Base-by-base conservation (phyloP, 2,113 vertebrate genomes). In the Melanostigma gelatinosum region DNA sequence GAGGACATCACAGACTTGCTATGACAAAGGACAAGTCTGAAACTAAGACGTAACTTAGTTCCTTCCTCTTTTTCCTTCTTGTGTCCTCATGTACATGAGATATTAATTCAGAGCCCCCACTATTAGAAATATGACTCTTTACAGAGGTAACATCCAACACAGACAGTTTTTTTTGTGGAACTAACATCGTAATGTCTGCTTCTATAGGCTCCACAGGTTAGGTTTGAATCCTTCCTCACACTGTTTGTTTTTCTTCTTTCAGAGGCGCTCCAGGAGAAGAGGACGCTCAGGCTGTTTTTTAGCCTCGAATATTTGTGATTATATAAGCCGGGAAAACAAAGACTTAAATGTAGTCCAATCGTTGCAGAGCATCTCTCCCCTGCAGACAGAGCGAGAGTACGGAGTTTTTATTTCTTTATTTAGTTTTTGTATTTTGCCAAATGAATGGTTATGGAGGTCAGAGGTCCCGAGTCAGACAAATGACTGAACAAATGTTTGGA, bases 321-420 rank as follows among this genome's bases (percentile, higher is more conserved):
- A 82, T 89, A 67, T 82, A 89, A 91, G 86, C 46, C 76, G 77
- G 65, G 76, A 78, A 86, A 83, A 78, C 58, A 77, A 84, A 90
- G 70, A 80, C 36, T 79, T 65, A 79, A 86, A 75, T 64, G 58
- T 24, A 64, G 75, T 75, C 66, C 69, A 76, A 52, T 77, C 76
- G 52, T 11, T 44, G 57, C 74, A 79, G 74, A 82, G 46, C 69
- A 81, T 77, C 74, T 88, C 75, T 86, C 57, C 65, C 81, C 86
- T 87, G 85, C 85, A 92, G 84, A 72, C 75, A 83, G 10, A 80
- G 34, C 22, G 22, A 74, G 54, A 86, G 67, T 5, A 64, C 66
- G 75, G 40, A 48, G 40, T 16, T 65, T 29, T 36, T 4, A 58
- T 42, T 61, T n/a, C 36, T 42, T 48, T 24, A 34, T 58, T 66